These are phyloP conservation scores for Apodemia duryi DNA, from an alignment of 2,888 invertebrate genomes.

Conservation along the genomic window DNA sequence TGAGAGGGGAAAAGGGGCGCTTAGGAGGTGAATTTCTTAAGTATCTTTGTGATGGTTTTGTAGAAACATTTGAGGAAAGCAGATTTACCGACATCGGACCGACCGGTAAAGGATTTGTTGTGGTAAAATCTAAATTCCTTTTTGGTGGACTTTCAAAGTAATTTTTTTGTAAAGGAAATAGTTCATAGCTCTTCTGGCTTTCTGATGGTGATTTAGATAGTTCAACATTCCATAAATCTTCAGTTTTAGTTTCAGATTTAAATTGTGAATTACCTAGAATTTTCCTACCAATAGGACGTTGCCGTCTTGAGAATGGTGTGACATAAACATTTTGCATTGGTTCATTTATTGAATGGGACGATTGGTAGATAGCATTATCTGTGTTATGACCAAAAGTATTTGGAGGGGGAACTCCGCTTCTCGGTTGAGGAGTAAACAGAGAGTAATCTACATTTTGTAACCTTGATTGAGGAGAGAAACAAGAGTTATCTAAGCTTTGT, in stretches of 20 bases:
- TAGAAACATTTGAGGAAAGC: neutral
- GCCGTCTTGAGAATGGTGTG: constrained; percentile 22
- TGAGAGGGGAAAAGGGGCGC: constrained; percentile 18
- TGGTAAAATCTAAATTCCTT: neutral
- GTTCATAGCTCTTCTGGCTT: constrained; percentile 42
- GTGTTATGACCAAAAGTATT: neutral
- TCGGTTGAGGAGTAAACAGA: neutral
- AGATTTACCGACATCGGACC: neutral
- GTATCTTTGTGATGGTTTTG: neutral
- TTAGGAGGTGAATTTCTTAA: neutral
- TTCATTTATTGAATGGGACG: neutral
- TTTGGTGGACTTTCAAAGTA: constrained; percentile 31
- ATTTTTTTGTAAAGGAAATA: constrained; percentile 51
- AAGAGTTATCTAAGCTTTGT: neutral
- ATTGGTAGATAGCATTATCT: neutral
- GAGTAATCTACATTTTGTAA: neutral
- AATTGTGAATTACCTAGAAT: constrained; percentile 39
- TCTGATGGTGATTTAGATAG: constrained; percentile 36
- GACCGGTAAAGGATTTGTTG: neutral
- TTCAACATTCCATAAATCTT: constrained; percentile 26
- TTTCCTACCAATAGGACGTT: constrained; percentile 57
- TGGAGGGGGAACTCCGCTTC: neutral
- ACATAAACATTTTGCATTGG: constrained; percentile 22
- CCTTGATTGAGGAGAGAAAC: neutral
- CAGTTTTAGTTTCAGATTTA: constrained; percentile 18